Evolutionary conservation across 2,888 invertebrate genomes (phyloP).

Genomic region (Cheilosia urbana): DNA sequence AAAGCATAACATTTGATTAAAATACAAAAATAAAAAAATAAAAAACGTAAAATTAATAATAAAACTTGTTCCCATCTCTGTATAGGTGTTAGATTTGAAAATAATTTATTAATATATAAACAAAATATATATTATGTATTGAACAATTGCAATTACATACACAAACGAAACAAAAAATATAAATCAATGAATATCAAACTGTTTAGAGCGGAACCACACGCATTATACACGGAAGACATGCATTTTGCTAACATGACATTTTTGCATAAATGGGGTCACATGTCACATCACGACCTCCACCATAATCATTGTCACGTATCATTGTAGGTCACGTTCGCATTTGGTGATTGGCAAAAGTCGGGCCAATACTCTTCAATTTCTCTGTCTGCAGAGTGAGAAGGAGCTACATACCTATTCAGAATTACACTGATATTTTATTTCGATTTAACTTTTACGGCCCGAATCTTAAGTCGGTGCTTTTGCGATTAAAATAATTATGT

Average conservation of each 20-base stretch:
- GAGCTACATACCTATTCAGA: too few relatives aligned
- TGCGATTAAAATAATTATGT: too few relatives aligned
- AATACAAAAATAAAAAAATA: constrained; percentile 23
- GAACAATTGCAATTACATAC: constrained; percentile 42
- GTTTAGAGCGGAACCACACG: constrained; percentile 44
- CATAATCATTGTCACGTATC: constrained; percentile 4
- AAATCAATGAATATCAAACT: constrained; percentile 70
- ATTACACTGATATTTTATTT: too few relatives aligned
- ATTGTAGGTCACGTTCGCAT: constrained; percentile 5
- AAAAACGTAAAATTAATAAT: constrained; percentile 31
- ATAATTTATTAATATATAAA: constrained; percentile 69
- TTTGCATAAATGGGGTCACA: not conserved
- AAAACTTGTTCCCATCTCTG: constrained; percentile 74
- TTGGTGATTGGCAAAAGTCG: not conserved
- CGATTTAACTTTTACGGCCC: too few relatives aligned
- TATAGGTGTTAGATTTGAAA: constrained; percentile 76
- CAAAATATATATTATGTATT: constrained; percentile 53
- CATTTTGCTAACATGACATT: constrained; percentile 33
- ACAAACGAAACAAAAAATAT: constrained; percentile 49
- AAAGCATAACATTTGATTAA: constrained; percentile 65
- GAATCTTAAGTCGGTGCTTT: too few relatives aligned
- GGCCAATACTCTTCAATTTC: too few relatives aligned
- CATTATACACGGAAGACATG: constrained; percentile 36
- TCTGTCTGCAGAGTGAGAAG: too few relatives aligned
- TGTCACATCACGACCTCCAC: not conserved